These are phyloP conservation scores for Ophion obscuratus DNA, from an alignment of 2,888 invertebrate genomes.

Conservation along the genomic window DNA sequence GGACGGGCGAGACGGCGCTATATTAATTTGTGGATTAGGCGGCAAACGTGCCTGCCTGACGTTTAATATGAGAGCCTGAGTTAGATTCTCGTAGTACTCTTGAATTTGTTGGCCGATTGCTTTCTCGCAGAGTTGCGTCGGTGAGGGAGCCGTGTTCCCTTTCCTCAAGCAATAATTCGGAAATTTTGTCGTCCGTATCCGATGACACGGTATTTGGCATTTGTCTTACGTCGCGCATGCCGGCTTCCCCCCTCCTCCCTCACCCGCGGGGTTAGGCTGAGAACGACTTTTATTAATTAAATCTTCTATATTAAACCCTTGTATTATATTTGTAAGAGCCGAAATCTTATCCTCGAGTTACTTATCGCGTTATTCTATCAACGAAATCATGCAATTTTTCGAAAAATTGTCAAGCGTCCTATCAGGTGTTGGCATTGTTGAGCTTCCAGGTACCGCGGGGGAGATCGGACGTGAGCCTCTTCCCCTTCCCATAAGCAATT, in stretches of 20 bases:
- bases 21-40: too few relatives aligned
- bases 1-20: too few relatives aligned
- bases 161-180: too few relatives aligned
- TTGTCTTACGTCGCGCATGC: not conserved
- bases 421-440: not conserved
- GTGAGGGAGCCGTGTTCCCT: too few relatives aligned
- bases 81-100: too few relatives aligned
- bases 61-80: too few relatives aligned
- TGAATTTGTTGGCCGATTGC: too few relatives aligned
- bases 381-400: not conserved
- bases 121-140: too few relatives aligned
- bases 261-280: slow-evolving; percentile 1
- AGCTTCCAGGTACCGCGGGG: not conserved
- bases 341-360: not conserved
- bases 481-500: not conserved
- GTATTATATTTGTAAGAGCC: too few relatives aligned
- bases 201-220: not conserved
- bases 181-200: not conserved
- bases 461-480: not conserved
- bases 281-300: not conserved
- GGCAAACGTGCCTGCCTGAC: too few relatives aligned
- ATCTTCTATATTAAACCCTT: not conserved
- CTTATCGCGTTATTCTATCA: not conserved
- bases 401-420: not conserved
- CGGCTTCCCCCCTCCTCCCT: not conserved